Evolutionary conservation across 2,797 vertebrate species (phyloP).

Genomic region (Hozukius guyotensis): DNA sequence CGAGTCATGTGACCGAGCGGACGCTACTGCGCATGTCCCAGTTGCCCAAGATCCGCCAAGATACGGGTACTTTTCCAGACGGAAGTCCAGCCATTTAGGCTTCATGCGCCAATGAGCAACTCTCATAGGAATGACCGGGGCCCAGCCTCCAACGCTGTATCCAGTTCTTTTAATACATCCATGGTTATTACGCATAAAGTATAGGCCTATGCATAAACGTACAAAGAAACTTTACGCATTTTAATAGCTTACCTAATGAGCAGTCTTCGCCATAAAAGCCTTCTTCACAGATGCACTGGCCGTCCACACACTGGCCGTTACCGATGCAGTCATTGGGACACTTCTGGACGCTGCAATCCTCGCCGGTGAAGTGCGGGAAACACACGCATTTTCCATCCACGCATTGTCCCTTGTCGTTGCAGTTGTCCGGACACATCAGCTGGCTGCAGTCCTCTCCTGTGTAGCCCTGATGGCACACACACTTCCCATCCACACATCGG

Average conservation of each 20-base stretch:
- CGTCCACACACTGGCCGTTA: slow-evolving; percentile 87
- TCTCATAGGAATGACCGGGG: too few relatives aligned
- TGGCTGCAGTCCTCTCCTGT: slow-evolving; percentile 85
- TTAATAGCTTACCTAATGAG: slow-evolving; percentile 73
- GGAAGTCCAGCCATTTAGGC: too few relatives aligned
- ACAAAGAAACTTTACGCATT: not conserved
- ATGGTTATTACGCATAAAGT: not conserved
- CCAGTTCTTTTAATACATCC: too few relatives aligned
- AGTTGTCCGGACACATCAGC: slow-evolving; percentile 82
- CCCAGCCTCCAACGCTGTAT: too few relatives aligned
- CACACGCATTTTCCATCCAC: slow-evolving; percentile 86
- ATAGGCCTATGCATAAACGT: fast-evolving
- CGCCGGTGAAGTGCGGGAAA: slow-evolving; percentile 80
- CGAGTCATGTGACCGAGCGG: too few relatives aligned
- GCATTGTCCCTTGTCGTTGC: slow-evolving; percentile 87
- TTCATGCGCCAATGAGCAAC: too few relatives aligned
- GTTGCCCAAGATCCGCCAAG: too few relatives aligned
- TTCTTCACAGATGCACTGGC: slow-evolving; percentile 86
- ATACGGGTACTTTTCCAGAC: too few relatives aligned
- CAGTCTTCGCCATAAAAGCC: slow-evolving; percentile 88
- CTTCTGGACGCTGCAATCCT: slow-evolving; percentile 84
- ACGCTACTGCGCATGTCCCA: too few relatives aligned
- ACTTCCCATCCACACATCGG: slow-evolving; percentile 84
- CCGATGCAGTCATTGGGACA: slow-evolving; percentile 86
- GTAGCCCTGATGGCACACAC: slow-evolving; percentile 84